Evolutionary conservation across 2,113 vertebrate genomes (phyloP).

Genomic region (Salvator merianae): DNA sequence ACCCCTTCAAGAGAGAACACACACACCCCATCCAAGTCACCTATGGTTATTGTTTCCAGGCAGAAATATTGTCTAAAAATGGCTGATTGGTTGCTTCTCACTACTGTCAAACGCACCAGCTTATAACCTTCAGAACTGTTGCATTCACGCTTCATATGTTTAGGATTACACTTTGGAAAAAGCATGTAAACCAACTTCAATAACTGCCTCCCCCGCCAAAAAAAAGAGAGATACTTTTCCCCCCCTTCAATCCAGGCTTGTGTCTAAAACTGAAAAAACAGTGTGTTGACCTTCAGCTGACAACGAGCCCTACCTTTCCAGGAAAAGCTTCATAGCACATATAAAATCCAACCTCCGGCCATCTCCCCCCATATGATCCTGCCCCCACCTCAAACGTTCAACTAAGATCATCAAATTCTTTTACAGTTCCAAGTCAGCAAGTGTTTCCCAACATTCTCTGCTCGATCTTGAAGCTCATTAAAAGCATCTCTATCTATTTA

Average conservation of each 20-base stretch:
- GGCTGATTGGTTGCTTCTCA: neutral
- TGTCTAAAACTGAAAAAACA: neutral
- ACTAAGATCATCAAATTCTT: conserved; percentile 82
- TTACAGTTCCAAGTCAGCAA: conserved; percentile 76
- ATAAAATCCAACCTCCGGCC: neutral
- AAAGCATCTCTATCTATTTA: conserved; percentile 88
- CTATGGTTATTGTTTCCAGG: no score
- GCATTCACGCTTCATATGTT: neutral
- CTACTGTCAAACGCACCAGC: no score
- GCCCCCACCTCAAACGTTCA: conserved; percentile 54
- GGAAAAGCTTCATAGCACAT: neutral
- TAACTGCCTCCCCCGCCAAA: no score
- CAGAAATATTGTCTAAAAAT: neutral
- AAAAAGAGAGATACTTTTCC: neutral
- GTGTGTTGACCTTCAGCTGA: no score
- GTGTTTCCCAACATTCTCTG: conserved; percentile 80
- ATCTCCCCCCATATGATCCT: neutral
- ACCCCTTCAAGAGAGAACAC: no score
- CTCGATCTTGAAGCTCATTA: conserved; percentile 87
- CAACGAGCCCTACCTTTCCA: no score
- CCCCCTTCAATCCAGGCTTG: neutral
- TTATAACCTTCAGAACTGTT: no score
- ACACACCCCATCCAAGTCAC: no score
- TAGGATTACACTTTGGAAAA: neutral
- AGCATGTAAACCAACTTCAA: no score